Conservation (phyloP, 92 coral and sea anemone species). For the Paramuricea clavata region DNA sequence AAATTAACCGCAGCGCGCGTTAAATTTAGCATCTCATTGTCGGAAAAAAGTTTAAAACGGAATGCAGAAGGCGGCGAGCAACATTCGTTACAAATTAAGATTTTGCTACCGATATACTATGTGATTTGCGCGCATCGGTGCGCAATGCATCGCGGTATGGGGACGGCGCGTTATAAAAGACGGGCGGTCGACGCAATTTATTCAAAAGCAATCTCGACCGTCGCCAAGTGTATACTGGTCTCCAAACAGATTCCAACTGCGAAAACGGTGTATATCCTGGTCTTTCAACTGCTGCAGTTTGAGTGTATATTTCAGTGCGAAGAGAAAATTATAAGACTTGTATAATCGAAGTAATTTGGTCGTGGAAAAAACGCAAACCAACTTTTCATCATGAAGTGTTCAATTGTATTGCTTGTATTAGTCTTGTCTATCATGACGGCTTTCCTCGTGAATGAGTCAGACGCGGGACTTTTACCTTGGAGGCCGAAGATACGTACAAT, state of each 20-base stretch:
- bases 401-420: neutral
- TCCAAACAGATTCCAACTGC: too few relatives aligned
- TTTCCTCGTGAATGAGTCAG: neutral
- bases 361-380: neutral
- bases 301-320: too few relatives aligned
- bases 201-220: neutral
- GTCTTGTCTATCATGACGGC: neutral
- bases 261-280: too few relatives aligned
- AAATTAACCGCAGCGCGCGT: neutral
- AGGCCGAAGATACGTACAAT: too few relatives aligned
- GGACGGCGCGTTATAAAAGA: neutral
- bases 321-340: too few relatives aligned
- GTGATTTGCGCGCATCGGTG: conserved; percentile 2
- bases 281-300: too few relatives aligned
- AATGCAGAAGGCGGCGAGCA: neutral
- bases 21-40: conserved; percentile 12
- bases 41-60: conserved; percentile 5
- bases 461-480: too few relatives aligned
- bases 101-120: neutral
- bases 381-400: neutral
- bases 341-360: too few relatives aligned
- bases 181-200: neutral
- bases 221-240: too few relatives aligned
- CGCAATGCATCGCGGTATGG: conserved; percentile 14
- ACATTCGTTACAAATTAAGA: conserved; percentile 14